Conservation (phyloP, 2,888 invertebrate species). For the Petrophora chlorosata region DNA sequence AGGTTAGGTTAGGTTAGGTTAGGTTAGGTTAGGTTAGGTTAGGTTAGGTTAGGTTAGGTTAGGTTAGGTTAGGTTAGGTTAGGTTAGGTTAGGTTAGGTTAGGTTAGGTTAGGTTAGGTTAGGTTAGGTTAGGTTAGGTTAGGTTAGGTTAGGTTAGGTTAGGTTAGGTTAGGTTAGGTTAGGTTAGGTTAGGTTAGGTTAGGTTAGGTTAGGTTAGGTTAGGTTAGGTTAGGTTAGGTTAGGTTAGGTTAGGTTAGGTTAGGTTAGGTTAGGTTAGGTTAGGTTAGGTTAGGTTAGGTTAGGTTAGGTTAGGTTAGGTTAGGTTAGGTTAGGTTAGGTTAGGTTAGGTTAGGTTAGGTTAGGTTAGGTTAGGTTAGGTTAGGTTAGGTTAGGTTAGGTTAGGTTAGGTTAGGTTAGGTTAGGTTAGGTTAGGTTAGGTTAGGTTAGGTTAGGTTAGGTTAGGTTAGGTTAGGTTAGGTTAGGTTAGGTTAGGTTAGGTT, state of each 20-base stretch:
- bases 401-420: conserved; percentile 29
- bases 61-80: no score
- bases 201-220: conserved; percentile 35
- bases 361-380: conserved; percentile 36
- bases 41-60: no score
- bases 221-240: conserved; percentile 33
- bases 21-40: no score
- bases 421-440: conserved; percentile 34
- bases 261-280: conserved; percentile 33
- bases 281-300: conserved; percentile 35
- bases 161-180: conserved; percentile 33
- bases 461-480: conserved; percentile 36
- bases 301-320: conserved; percentile 31
- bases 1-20: no score
- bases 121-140: no score
- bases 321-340: conserved; percentile 27
- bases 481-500: conserved; percentile 35
- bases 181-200: conserved; percentile 33
- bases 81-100: no score
- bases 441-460: conserved; percentile 35
- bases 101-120: no score
- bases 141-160: no score
- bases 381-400: conserved; percentile 37
- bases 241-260: conserved; percentile 35
- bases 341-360: conserved; percentile 36